A percentile compares a stretch with the other conserved stretches of the same genome.
phyloP scores from a whole-genome alignment of 1,140 invertebrate genomes.

The Hormaphis cornu region DNA sequence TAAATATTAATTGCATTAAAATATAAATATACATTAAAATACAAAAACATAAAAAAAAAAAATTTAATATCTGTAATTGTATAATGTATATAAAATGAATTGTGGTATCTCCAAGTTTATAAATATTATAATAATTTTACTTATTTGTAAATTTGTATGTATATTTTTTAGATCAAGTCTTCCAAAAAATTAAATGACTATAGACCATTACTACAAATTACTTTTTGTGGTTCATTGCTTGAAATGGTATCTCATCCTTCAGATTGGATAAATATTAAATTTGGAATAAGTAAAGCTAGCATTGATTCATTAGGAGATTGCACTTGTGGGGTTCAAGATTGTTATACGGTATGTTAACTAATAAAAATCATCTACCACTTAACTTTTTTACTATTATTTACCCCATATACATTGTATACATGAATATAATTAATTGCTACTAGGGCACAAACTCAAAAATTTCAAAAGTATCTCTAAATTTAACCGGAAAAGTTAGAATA shows the following conservation, averaged over 20 bases:
- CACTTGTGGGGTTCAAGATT: conserved; percentile 37
- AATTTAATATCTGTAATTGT: background rate
- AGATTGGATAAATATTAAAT: conserved; percentile 43
- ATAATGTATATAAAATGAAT: background rate
- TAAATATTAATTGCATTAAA: too few relatives aligned
- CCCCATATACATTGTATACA: too few relatives aligned
- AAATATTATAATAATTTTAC: background rate
- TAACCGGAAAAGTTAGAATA: too few relatives aligned
- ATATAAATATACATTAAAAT: too few relatives aligned
- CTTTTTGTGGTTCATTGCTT: conserved; percentile 42
- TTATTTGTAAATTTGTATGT: background rate
- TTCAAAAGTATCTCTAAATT: too few relatives aligned
- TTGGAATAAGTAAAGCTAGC: conserved; percentile 42
- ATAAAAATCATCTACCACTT: background rate
- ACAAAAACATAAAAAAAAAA: too few relatives aligned
- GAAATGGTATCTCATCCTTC: conserved; percentile 41
- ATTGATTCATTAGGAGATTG: conserved; percentile 42
- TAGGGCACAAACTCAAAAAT: too few relatives aligned
- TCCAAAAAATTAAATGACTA: conserved; percentile 29
- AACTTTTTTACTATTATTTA: too few relatives aligned
- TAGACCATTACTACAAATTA: conserved; percentile 35
- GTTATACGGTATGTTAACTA: conserved; percentile 23
- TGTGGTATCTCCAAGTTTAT: background rate
- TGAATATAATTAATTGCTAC: too few relatives aligned
- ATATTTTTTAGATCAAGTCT: conserved; percentile 36